phyloP scores from a whole-genome alignment of 2,888 invertebrate genomes.

The Strigamia transsilvanica region DNA sequence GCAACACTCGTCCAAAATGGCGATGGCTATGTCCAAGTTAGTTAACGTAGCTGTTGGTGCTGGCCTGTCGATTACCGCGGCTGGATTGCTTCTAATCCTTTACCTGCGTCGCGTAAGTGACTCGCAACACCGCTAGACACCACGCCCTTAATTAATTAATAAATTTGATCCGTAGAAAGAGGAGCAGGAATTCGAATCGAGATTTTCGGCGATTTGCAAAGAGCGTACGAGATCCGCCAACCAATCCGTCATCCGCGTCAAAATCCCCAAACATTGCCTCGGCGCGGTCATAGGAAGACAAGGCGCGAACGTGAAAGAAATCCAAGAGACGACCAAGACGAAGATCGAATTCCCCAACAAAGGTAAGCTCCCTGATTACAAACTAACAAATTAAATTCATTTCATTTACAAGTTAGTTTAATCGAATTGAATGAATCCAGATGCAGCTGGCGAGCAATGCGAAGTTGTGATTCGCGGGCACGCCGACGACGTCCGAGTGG shows the following conservation, averaged over 20 bases:
- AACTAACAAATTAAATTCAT: too few relatives aligned
- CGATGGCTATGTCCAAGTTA: not conserved
- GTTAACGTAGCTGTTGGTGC: not conserved
- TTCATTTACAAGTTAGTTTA: too few relatives aligned
- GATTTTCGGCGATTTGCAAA: not conserved
- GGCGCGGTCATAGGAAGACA: constrained; percentile 71
- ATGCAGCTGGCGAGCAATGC: constrained; percentile 68
- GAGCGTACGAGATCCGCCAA: not conserved
- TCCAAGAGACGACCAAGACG: constrained; percentile 78
- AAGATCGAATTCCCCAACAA: constrained; percentile 67
- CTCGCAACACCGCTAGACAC: not conserved
- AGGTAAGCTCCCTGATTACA: constrained; percentile 56
- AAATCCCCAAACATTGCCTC: constrained; percentile 64
- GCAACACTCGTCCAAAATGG: not conserved
- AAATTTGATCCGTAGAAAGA: not conserved
- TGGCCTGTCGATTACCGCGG: not conserved
- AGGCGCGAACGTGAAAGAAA: constrained; percentile 78
- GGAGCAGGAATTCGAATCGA: not conserved
- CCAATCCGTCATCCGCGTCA: not conserved
- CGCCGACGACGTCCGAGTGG: constrained; percentile 73
- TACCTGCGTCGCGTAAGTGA: not conserved
- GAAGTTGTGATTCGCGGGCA: constrained; percentile 78
- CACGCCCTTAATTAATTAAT: not conserved
- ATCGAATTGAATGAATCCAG: not conserved
- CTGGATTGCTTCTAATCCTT: not conserved